These are phyloP conservation scores for Suncus etruscus DNA, from an alignment of 2,113 vertebrate species.

Conservation along the genomic window DNA sequence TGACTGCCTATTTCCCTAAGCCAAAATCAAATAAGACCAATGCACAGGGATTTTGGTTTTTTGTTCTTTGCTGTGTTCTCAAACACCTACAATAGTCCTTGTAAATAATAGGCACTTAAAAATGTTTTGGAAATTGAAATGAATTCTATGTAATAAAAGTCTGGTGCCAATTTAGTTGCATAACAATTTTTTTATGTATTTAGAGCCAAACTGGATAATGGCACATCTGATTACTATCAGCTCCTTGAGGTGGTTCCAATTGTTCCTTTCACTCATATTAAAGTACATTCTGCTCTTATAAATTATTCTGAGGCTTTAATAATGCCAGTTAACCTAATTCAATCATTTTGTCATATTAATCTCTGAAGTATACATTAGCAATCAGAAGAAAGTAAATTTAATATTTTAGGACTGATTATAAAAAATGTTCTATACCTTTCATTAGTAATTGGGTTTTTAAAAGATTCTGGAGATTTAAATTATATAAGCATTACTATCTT, in stretches of 20 bases:
- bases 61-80: not conserved
- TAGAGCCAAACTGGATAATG: not conserved
- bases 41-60: not conserved
- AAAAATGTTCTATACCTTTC: not conserved
- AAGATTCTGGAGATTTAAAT: not conserved
- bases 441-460: not conserved
- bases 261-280: not conserved
- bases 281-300: not conserved
- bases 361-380: not conserved
- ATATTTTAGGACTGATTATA: slow-evolving; percentile 2
- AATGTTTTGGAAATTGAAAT: not conserved
- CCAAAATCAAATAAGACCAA: not conserved
- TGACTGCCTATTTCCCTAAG: not conserved
- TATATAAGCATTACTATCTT: rapidly evolving
- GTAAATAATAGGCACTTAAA: rapidly evolving
- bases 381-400: not conserved
- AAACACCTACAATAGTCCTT: not conserved
- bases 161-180: not conserved
- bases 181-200: no score
- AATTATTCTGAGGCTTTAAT: not conserved
- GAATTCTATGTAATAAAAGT: not conserved
- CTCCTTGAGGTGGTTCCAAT: not conserved
- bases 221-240: not conserved
- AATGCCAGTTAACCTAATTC: not conserved
- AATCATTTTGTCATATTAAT: not conserved